Percentiles rank a stretch among this genome's conserved stretches.
Evolutionary conservation across 2,797 vertebrate genomes (phyloP).

Genomic region (Buphagus erythrorhynchus): DNA sequence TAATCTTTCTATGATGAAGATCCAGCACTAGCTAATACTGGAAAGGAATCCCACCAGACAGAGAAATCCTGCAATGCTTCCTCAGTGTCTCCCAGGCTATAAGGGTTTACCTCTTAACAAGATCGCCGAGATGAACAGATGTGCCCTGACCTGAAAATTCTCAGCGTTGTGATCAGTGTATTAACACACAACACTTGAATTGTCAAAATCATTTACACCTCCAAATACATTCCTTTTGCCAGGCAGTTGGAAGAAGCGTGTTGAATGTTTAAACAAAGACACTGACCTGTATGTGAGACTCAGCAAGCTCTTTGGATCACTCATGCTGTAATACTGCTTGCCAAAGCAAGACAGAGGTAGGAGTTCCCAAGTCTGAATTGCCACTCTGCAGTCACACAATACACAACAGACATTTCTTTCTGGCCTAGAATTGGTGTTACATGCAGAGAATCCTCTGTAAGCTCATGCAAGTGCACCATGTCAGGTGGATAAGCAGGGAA

Average conservation of each 20-base stretch:
- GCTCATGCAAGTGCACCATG: accelerated
- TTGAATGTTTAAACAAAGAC: slow-evolving; percentile 18
- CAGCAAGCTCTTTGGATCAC: background rate
- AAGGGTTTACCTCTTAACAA: slow-evolving; percentile 21
- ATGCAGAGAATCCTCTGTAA: background rate
- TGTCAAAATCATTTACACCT: slow-evolving; percentile 55
- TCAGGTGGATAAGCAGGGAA: background rate
- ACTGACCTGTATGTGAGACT: background rate
- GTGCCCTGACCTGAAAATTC: slow-evolving; percentile 36
- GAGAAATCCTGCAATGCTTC: background rate
- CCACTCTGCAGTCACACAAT: background rate
- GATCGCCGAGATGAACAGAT: background rate
- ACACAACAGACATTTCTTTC: background rate
- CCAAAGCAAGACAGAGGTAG: background rate
- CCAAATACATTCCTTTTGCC: slow-evolving; percentile 45
- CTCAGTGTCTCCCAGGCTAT: background rate
- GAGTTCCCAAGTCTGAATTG: background rate
- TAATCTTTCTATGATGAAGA: background rate
- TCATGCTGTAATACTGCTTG: background rate
- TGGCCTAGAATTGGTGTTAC: background rate
- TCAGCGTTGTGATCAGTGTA: slow-evolving; percentile 37
- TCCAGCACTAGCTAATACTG: background rate
- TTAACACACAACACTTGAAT: slow-evolving; percentile 36
- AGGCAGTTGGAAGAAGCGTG: background rate
- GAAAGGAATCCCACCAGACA: background rate